phyloP scores from a whole-genome alignment of 1,140 invertebrate genomes.

The Limonius californicus region DNA sequence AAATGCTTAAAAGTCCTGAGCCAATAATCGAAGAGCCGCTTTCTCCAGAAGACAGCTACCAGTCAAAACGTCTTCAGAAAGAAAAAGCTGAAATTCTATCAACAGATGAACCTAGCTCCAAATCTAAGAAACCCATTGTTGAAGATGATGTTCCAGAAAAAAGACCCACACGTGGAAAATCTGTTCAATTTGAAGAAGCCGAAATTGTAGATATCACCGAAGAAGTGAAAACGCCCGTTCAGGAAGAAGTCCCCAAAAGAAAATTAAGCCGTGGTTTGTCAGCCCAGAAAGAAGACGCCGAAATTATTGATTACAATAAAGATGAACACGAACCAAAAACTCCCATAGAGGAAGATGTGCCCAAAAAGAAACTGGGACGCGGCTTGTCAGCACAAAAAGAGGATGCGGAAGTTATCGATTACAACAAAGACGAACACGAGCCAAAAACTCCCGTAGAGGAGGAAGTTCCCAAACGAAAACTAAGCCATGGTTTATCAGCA shows the following conservation, averaged over 20 bases:
- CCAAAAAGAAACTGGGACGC: constrained; percentile 10
- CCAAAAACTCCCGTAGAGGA: not conserved
- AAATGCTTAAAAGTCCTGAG: constrained; percentile 30
- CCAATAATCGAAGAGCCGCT: constrained; percentile 39
- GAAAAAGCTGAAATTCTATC: constrained; percentile 18
- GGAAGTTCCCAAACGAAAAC: not conserved
- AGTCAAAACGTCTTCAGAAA: not conserved
- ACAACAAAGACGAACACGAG: not conserved
- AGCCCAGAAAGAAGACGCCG: constrained; percentile 20
- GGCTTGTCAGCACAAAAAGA: constrained; percentile 25
- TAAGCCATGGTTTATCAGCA: not conserved
- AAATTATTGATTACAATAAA: not conserved
- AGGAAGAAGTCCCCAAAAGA: constrained; percentile 39
- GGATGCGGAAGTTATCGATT: constrained; percentile 20
- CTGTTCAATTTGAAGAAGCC: constrained; percentile 35
- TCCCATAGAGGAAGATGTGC: not conserved
- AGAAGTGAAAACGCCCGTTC: constrained; percentile 14
- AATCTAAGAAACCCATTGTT: not conserved
- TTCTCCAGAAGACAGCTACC: constrained; percentile 11
- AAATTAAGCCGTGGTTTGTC: constrained; percentile 19
- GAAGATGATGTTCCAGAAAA: constrained; percentile 12
- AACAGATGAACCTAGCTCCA: not conserved
- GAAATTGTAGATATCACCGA: constrained; percentile 27
- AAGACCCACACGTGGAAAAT: constrained; percentile 29
- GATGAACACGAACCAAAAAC: not conserved